Evolutionary conservation across 2,888 invertebrate genomes (phyloP).

Genomic region (Hydriomena furcata): DNA sequence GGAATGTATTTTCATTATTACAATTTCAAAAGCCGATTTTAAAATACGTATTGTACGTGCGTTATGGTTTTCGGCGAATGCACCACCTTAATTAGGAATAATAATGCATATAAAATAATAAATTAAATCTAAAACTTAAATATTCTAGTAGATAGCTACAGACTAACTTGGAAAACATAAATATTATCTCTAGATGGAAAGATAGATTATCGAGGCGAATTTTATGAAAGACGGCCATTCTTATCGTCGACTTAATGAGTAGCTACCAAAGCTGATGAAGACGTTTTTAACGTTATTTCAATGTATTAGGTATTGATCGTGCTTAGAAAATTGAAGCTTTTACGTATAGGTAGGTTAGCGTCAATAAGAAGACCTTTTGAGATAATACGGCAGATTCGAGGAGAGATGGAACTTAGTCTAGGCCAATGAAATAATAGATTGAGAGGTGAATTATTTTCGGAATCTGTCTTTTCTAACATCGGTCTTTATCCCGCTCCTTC

Average conservation of each 20-base stretch:
- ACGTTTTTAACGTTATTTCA: not conserved
- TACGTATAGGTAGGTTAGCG: no score
- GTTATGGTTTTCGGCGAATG: not conserved
- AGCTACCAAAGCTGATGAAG: not conserved
- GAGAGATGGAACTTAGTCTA: no score
- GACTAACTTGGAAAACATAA: conserved; percentile 1
- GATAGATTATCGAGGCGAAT: not conserved
- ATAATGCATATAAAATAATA: not conserved
- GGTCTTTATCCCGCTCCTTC: not conserved
- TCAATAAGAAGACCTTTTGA: no score
- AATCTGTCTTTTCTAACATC: not conserved
- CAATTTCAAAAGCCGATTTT: not conserved
- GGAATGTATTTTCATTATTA: not conserved
- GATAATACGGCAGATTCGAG: no score
- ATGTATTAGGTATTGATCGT: not conserved
- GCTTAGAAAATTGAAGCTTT: not conserved
- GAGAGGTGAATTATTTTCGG: not conserved
- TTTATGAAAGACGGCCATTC: not conserved
- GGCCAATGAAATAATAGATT: no score
- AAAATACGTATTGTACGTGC: not conserved
- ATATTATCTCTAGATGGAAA: not conserved
- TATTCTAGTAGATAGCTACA: not conserved
- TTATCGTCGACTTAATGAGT: not conserved
- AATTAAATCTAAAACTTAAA: not conserved
- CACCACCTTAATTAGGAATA: not conserved